Evolutionary conservation across 2,797 vertebrate genomes (phyloP).

Genomic region (Gila robusta): DNA sequence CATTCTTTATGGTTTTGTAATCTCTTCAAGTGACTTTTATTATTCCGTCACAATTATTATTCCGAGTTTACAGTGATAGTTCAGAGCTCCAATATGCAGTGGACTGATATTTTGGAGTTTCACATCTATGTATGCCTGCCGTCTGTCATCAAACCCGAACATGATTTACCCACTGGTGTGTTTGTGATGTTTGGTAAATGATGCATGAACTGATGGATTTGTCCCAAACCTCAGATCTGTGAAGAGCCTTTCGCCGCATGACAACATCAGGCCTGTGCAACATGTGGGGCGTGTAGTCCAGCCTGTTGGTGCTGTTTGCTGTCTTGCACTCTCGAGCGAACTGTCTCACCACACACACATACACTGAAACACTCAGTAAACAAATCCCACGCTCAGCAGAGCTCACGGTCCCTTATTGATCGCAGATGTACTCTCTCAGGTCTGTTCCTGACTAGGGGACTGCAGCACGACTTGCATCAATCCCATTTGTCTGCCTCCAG

Average conservation of each 20-base stretch:
- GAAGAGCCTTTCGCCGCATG: conserved; percentile 69
- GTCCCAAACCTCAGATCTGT: conserved; percentile 78
- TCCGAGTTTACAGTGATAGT: background rate
- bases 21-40: background rate
- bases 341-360: conserved; percentile 61
- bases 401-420: conserved; percentile 73
- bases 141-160: background rate
- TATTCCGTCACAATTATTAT: background rate
- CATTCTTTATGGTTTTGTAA: background rate
- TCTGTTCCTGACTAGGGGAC: conserved; percentile 23
- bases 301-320: conserved; percentile 70
- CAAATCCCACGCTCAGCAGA: conserved; percentile 69
- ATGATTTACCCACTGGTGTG: conserved; percentile 14
- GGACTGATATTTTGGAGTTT: background rate
- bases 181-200: conserved; percentile 18
- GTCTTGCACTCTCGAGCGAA: conserved; percentile 73
- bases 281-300: conserved; percentile 75
- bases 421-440: conserved; percentile 32
- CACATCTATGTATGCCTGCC: background rate
- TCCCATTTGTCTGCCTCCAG: conserved; percentile 73
- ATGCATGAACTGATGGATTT: conserved; percentile 20
- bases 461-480: conserved; percentile 57
- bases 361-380: conserved; percentile 42
- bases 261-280: conserved; percentile 72
- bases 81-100: background rate